These are phyloP conservation scores for Pseudorectes ferrugineus DNA, from an alignment of 2,113 vertebrate genomes.

Conservation along the genomic window DNA sequence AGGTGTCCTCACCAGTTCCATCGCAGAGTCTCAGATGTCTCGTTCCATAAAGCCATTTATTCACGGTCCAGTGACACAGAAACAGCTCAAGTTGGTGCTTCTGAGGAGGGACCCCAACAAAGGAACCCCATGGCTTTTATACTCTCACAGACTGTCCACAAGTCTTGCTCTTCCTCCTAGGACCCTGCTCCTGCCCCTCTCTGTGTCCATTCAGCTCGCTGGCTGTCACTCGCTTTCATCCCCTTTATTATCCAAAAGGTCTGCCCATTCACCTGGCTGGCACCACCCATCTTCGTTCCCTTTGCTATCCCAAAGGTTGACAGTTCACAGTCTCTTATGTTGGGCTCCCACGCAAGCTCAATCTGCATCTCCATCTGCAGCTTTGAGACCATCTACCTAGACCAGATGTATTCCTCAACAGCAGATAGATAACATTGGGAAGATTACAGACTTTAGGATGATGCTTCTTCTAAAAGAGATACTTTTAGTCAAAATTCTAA, in stretches of 20 bases:
- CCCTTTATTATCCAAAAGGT: neutral
- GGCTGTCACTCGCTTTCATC: neutral
- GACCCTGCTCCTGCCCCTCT: rapidly evolving
- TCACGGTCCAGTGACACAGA: rapidly evolving
- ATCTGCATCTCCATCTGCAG: neutral
- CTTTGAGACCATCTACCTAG: neutral
- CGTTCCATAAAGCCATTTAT: neutral
- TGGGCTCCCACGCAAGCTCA: rapidly evolving
- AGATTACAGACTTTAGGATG: neutral
- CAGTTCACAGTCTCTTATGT: neutral
- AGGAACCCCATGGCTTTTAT: neutral
- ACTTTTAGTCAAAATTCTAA: neutral
- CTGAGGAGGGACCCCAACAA: neutral
- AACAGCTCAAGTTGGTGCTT: neutral
- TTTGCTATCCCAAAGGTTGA: neutral
- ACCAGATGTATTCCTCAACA: neutral
- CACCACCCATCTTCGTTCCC: rapidly evolving
- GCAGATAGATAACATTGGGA: neutral
- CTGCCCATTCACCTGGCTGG: neutral
- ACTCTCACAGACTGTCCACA: rapidly evolving
- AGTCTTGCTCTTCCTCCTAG: rapidly evolving
- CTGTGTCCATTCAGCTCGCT: rapidly evolving
- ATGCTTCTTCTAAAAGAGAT: neutral
- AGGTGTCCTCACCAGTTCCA: rapidly evolving
- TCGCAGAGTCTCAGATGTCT: too few species aligned